Base-by-base conservation (phyloP, 2,113 vertebrate genomes). In the Spilogale gracilis region DNA sequence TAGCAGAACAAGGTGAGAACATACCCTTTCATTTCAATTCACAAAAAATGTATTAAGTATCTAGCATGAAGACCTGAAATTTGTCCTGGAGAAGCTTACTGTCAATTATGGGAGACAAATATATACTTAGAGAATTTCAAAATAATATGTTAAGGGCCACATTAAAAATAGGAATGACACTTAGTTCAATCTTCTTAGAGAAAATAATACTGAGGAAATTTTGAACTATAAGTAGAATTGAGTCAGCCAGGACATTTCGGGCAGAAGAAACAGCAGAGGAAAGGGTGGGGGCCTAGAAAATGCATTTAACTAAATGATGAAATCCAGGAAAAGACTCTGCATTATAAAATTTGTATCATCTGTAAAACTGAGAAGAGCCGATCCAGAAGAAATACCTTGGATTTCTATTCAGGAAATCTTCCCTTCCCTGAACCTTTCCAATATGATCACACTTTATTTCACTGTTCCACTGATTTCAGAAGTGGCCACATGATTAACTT, bases 41-140 rank as follows among this genome's bases (percentile, higher is more conserved):
- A 94, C 32, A 43, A 89, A 85, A 95, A 94, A 94, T 23, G 23
- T 61, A 69, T 2, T 74, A 65, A 61, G 25, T 54, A 50, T 50
- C 18, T 94, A 67, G 56, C 96, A 81, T 61, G 69, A 69, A 96
- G 27, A 58, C 45, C 13, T 76, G 21, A 91, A 91, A 81, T 6
- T 63, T 86, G 17, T 5, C n/a, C 21, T 61, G 6, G 6, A 94
- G 50, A 86, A 95, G n/a, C 7, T 56, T 67, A 89, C 7, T 60
- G 8, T 84, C 50, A 67, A 21, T 73, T 67, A 38, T 32, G 13
- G 21, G 18, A 52, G 4, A 78, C 8, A 95, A 81, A 83, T 14
- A 94, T n/a, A 0, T 65, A 90, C 93, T 61, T 91, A 78, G 13
- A 93, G 9, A 48, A 65, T 58, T 58, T 84, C 0, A 88, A 94